A percentile compares a stretch with the other conserved stretches of the same genome.
These are phyloP conservation scores for Toxotes jaculatrix DNA, from an alignment of 2,113 vertebrate genomes.

Conservation along the genomic window DNA sequence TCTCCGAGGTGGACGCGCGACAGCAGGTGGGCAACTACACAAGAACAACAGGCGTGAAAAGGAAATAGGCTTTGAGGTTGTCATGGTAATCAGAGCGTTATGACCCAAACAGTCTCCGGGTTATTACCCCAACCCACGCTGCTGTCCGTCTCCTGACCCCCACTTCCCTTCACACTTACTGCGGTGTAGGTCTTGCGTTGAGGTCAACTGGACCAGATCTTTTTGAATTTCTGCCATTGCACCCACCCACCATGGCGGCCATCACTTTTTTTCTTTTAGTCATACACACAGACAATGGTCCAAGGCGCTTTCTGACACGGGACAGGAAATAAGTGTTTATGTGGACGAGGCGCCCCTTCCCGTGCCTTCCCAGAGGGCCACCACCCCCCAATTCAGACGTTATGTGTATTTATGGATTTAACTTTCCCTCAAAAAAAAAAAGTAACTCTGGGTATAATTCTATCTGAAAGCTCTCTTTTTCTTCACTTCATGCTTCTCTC, in stretches of 20 bases:
- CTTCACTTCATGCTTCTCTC: slow-evolving; percentile 28
- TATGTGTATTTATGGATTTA: slow-evolving; percentile 54
- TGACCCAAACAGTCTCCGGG: slow-evolving; percentile 75
- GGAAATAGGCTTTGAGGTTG: slow-evolving; percentile 75
- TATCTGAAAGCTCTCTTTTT: slow-evolving; percentile 39
- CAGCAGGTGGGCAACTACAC: slow-evolving; percentile 75
- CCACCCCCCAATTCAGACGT: slow-evolving; percentile 34
- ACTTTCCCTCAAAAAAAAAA: slow-evolving; percentile 46
- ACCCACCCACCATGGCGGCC: slow-evolving; percentile 38
- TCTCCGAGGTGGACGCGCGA: slow-evolving; percentile 44
- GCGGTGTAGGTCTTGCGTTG: slow-evolving; percentile 43
- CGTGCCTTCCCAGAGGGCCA: slow-evolving; percentile 55
- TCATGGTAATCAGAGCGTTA: slow-evolving; percentile 68
- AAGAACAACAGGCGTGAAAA: slow-evolving; percentile 63
- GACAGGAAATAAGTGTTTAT: slow-evolving; percentile 89
- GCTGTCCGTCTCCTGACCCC: slow-evolving; percentile 40
- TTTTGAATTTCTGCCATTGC: slow-evolving; percentile 64
- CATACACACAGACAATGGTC: slow-evolving; percentile 57
- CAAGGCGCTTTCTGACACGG: slow-evolving; percentile 54
- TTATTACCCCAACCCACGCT: slow-evolving; percentile 46
- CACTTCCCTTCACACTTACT: slow-evolving; percentile 34
- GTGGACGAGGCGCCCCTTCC: slow-evolving; percentile 86
- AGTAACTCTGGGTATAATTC: slow-evolving; percentile 17
- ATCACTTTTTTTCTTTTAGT: slow-evolving; percentile 32
- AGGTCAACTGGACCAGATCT: slow-evolving; percentile 53